phyloP scores from a whole-genome alignment of 2,113 vertebrate species.

The Jaculus jaculus region DNA sequence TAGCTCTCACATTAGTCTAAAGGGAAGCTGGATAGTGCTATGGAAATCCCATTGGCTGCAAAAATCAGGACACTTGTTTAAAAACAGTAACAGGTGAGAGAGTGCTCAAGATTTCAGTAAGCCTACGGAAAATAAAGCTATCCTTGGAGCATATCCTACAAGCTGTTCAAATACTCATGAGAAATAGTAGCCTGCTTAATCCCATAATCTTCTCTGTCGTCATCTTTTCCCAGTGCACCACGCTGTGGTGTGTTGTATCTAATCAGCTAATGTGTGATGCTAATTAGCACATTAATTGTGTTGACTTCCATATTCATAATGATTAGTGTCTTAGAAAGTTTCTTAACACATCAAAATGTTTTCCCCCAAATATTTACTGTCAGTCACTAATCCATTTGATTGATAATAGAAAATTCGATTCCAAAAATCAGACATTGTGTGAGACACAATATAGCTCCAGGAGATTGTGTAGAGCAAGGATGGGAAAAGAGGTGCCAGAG shows the following conservation, averaged over 20 bases:
- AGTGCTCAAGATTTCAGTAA: conserved; percentile 6
- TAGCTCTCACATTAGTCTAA: background rate
- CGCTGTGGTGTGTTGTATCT: conserved; percentile 22
- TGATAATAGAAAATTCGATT: background rate
- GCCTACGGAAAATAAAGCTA: background rate
- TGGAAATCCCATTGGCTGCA: conserved; percentile 33
- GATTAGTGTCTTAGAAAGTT: background rate
- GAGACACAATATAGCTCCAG: background rate
- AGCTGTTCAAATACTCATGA: conserved; percentile 49
- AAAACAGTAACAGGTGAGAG: conserved; percentile 49
- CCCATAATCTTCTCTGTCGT: conserved; percentile 24
- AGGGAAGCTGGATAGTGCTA: background rate
- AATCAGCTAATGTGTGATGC: conserved; percentile 25
- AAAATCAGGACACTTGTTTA: conserved; percentile 38
- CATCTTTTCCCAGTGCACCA: conserved; percentile 38
- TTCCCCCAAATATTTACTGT: conserved; percentile 20
- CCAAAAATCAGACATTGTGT: background rate
- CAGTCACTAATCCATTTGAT: background rate
- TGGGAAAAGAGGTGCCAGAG: background rate
- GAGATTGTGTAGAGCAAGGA: background rate
- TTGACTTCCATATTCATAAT: conserved; percentile 46
- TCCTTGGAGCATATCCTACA: conserved; percentile 9
- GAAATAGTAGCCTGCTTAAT: conserved; percentile 48
- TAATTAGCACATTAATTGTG: conserved; percentile 52
- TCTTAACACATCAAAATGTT: background rate